phyloP scores from a whole-genome alignment of 1,140 invertebrate species.

The Drosophila lini region DNA sequence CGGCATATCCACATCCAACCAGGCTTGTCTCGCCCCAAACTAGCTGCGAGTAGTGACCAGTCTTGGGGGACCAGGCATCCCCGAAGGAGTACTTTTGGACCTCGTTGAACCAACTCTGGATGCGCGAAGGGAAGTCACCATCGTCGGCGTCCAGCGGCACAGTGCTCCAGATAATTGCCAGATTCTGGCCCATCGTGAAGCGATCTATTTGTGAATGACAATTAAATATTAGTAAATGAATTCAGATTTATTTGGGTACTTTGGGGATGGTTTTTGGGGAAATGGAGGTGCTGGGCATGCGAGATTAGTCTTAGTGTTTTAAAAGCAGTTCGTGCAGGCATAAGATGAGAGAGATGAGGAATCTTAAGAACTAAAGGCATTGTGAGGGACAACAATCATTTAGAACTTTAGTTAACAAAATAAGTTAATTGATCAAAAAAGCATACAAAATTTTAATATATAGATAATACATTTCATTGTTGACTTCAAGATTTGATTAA shows the following conservation, averaged over 20 bases:
- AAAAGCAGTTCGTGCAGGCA: slow-evolving; percentile 47
- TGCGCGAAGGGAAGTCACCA: slow-evolving; percentile 90
- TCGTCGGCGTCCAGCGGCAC: slow-evolving; percentile 87
- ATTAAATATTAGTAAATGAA: not conserved
- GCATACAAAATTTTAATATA: not conserved
- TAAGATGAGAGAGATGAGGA: slow-evolving; percentile 23
- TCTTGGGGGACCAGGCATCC: slow-evolving; percentile 87
- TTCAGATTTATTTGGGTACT: not conserved
- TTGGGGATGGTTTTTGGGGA: not conserved
- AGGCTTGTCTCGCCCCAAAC: slow-evolving; percentile 92
- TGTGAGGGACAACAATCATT: not conserved
- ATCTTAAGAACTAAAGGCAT: slow-evolving; percentile 21
- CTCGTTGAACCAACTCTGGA: slow-evolving; percentile 92
- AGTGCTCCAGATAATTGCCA: slow-evolving; percentile 92
- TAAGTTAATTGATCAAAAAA: not conserved
- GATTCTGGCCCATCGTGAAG: slow-evolving; percentile 93
- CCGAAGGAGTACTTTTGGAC: slow-evolving; percentile 89
- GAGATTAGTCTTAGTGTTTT: slow-evolving; percentile 75
- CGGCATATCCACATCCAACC: slow-evolving; percentile 92
- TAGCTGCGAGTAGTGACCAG: slow-evolving; percentile 93
- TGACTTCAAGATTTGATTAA: not conserved
- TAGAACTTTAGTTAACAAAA: too few relatives aligned
- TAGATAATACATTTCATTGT: not conserved
- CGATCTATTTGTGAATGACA: slow-evolving; percentile 85
- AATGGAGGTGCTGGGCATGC: slow-evolving; percentile 25